These are phyloP conservation scores for Scaptodrosophila latifasciaeformis DNA, from an alignment of 2,888 invertebrate species.

Conservation along the genomic window DNA sequence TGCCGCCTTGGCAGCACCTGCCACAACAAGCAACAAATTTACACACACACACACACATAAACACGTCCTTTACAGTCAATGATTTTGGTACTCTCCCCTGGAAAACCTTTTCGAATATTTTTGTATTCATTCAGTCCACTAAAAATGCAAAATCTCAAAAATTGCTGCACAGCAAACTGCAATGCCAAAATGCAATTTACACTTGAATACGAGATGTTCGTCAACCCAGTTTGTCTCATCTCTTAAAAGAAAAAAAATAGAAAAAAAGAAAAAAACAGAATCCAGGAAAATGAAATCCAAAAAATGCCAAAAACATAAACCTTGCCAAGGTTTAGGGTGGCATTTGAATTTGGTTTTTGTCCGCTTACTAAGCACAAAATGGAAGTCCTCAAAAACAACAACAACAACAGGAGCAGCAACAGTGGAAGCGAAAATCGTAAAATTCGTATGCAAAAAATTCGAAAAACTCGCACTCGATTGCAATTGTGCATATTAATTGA, in stretches of 20 bases:
- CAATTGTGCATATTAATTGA: constrained; percentile 68
- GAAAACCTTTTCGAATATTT: constrained; percentile 21
- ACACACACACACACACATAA: constrained; percentile 7
- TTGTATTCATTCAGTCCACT: constrained; percentile 41
- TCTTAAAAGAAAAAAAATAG: constrained; percentile 3
- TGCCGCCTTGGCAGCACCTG: constrained; percentile 50
- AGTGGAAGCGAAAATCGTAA: not conserved
- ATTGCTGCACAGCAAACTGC: constrained; percentile 36
- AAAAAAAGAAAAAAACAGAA: not conserved
- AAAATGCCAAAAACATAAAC: constrained; percentile 43
- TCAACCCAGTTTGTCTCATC: constrained; percentile 11
- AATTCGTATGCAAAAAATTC: constrained; percentile 54
- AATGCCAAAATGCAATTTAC: constrained; percentile 67
- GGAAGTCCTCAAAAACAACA: not conserved
- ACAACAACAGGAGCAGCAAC: not conserved
- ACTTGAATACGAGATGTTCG: constrained; percentile 57
- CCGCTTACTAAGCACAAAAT: constrained; percentile 15
- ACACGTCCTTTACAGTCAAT: not conserved
- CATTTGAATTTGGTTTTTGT: not conserved
- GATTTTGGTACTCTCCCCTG: constrained; percentile 7
- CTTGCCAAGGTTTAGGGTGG: not conserved
- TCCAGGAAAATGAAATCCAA: constrained; percentile 4
- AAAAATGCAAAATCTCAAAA: constrained; percentile 61
- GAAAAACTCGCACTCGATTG: constrained; percentile 44
- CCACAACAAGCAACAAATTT: constrained; percentile 42